A percentile compares a stretch with the other conserved stretches of the same genome.
These are phyloP conservation scores for Pammene fasciana DNA, from an alignment of 2,888 invertebrate genomes.

Conservation along the genomic window DNA sequence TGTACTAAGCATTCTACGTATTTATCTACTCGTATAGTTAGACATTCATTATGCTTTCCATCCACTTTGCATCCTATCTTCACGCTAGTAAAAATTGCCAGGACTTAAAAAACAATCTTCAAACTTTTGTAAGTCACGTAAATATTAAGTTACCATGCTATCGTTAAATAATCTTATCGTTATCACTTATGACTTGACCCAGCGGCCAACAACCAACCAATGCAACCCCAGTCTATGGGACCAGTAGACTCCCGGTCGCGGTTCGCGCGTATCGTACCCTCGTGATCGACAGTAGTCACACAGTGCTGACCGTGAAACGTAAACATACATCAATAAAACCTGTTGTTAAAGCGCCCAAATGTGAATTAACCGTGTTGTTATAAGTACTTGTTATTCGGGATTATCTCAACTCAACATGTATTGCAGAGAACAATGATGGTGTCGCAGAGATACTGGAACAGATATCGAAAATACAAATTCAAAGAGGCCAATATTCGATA, in stretches of 20 bases:
- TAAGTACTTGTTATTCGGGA: too few species aligned
- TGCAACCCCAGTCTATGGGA: background rate
- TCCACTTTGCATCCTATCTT: too few species aligned
- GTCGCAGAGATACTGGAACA: conserved; percentile 23
- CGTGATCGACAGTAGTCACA: background rate
- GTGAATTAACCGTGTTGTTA: too few species aligned
- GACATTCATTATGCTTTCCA: too few species aligned
- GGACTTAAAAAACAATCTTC: too few species aligned
- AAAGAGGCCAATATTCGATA: conserved; percentile 22
- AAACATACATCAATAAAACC: background rate
- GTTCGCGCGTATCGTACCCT: conserved; percentile 4
- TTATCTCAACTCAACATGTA: conserved; percentile 1
- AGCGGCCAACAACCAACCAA: background rate
- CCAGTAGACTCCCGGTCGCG: conserved; percentile 6
- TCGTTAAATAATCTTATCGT: too few species aligned
- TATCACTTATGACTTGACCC: conserved; percentile 5
- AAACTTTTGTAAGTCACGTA: too few species aligned
- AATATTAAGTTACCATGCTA: too few species aligned
- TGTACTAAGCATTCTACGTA: too few species aligned
- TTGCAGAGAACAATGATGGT: conserved; percentile 20
- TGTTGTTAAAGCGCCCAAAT: too few species aligned
- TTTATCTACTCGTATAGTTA: too few species aligned
- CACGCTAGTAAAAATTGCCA: too few species aligned
- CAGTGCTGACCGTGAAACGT: conserved; percentile 1
- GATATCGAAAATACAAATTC: conserved; percentile 25